A percentile compares a stretch with the other conserved stretches of the same genome.
These are phyloP conservation scores for Nymphalis polychloros DNA, from an alignment of 2,888 invertebrate species.

Conservation along the genomic window DNA sequence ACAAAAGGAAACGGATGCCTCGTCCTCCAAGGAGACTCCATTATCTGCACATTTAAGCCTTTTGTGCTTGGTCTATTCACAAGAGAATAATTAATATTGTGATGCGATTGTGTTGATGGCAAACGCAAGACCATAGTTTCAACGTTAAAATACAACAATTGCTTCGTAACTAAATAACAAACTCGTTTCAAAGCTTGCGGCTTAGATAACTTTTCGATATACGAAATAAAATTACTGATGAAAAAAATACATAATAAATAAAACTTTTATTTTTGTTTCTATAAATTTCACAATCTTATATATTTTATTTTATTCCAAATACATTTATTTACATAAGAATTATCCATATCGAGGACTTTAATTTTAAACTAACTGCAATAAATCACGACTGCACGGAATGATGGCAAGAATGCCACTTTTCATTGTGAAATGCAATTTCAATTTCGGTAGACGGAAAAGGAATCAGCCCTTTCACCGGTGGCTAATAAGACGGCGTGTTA, in stretches of 20 bases:
- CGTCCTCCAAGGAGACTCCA: constrained; percentile 47
- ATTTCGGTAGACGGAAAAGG: no score
- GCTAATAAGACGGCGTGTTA: no score
- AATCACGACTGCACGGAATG: no score
- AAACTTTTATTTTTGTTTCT: no score
- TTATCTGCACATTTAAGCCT: constrained; percentile 64
- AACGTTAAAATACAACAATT: constrained; percentile 19
- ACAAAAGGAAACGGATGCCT: constrained; percentile 38
- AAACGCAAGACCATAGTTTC: constrained; percentile 33
- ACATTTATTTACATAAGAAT: no score
- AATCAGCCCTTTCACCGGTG: no score
- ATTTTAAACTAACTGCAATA: no score
- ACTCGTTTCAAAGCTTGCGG: not conserved
- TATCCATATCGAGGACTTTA: no score
- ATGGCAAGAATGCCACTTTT: no score
- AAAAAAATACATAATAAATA: not conserved
- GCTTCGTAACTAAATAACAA: constrained; percentile 11
- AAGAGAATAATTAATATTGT: constrained; percentile 67
- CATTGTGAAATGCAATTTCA: no score
- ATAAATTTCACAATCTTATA: no score
- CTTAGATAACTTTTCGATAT: not conserved
- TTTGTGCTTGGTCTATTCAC: constrained; percentile 62
- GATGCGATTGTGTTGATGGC: constrained; percentile 54
- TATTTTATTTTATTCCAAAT: no score
- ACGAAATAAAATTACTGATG: not conserved